Evolutionary conservation across 1,140 invertebrate species (phyloP).

Genomic region (Cydia strobilella): DNA sequence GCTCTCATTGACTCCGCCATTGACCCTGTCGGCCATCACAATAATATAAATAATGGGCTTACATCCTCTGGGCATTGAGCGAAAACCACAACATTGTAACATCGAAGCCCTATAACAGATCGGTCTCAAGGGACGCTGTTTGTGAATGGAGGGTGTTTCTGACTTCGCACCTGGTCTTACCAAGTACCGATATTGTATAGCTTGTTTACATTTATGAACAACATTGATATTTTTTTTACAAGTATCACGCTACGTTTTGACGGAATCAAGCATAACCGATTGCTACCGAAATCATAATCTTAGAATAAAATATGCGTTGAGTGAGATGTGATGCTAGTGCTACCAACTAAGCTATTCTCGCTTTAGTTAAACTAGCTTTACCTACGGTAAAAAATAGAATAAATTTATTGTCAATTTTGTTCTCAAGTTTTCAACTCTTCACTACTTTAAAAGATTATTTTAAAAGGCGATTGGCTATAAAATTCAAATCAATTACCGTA

Average conservation of each 20-base stretch:
- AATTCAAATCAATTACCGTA: no score
- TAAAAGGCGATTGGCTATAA: no score
- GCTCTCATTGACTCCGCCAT: conserved; percentile 75
- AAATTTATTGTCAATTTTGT: no score
- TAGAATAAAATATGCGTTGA: no score
- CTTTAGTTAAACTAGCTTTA: no score
- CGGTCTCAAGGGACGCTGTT: conserved; percentile 50
- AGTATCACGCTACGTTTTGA: background rate
- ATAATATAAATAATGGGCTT: conserved; percentile 71
- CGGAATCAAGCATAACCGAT: background rate
- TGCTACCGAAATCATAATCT: background rate
- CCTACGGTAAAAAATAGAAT: no score
- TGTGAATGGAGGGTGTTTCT: conserved; percentile 38
- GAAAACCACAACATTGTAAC: conserved; percentile 43
- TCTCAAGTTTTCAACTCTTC: no score
- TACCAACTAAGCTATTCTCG: no score
- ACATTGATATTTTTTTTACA: background rate
- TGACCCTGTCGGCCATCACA: conserved; percentile 69
- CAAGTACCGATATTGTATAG: conserved; percentile 25
- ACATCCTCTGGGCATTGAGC: conserved; percentile 54
- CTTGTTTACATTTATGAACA: conserved; percentile 11
- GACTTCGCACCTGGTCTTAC: conserved; percentile 39
- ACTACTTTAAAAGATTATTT: no score
- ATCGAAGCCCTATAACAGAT: conserved; percentile 57
- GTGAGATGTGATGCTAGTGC: no score